phyloP scores from a whole-genome alignment of 2,888 invertebrate species.

The Lucinisca nassula region DNA sequence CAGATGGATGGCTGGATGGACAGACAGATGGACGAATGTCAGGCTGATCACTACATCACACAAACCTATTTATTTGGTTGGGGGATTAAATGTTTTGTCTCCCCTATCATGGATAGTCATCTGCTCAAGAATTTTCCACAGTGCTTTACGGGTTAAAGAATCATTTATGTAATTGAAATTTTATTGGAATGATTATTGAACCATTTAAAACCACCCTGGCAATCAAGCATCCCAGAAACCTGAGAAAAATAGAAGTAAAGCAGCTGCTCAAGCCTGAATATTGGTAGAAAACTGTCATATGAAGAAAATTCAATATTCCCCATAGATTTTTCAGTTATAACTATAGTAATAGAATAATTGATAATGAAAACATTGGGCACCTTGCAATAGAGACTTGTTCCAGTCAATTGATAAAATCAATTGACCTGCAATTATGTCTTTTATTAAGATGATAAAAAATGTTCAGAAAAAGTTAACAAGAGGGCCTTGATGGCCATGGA shows the following conservation, averaged over 20 bases:
- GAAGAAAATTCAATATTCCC: slow-evolving; percentile 6
- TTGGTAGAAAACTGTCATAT: background rate
- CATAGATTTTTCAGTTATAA: slow-evolving; percentile 6
- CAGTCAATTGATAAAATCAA: slow-evolving; percentile 2
- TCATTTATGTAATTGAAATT: no score
- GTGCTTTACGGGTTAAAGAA: no score
- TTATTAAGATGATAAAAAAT: background rate
- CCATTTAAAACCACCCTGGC: background rate
- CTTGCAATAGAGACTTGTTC: slow-evolving; percentile 8
- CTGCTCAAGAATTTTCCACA: no score
- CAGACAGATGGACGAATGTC: no score
- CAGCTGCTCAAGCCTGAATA: background rate
- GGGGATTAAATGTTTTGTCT: no score
- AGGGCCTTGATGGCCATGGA: no score
- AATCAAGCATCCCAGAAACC: background rate
- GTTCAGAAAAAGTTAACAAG: no score
- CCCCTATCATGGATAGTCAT: no score
- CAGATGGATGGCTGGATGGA: no score
- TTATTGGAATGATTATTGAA: background rate
- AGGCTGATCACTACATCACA: no score
- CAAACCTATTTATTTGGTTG: no score
- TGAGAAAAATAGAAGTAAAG: background rate
- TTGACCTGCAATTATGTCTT: background rate
- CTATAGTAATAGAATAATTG: slow-evolving; percentile 19
- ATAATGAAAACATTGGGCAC: slow-evolving; percentile 1